Base-by-base conservation (phyloP, 2,888 invertebrate species). In the Loripinus fragilis region DNA sequence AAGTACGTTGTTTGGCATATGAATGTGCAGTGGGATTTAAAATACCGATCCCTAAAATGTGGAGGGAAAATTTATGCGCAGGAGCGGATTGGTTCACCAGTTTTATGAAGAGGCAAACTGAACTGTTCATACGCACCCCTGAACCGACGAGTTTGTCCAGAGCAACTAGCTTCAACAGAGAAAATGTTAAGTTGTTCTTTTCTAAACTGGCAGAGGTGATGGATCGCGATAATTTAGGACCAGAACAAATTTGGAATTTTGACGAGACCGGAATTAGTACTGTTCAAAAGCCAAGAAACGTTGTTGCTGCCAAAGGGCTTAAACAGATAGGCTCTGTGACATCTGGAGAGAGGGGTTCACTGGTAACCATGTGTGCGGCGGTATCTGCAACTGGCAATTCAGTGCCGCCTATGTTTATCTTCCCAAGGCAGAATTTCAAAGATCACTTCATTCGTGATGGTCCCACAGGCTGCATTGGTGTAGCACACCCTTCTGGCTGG, bases 401-500 rank as follows among this genome's bases (percentile, higher is more conserved):
- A 1, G n/a, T 83, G 5, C 85, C 81, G 38, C 85, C 83, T 17
- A 77, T 83, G 67, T 41, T 74, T 2, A 71, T 83, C 0, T 85
- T 85, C 25, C 80, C 80, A 8, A 20, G 79, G 38, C 60, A n/a
- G 15, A 48, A 80, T 12, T 81, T 52, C n/a, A 71, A 70, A 28
- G 74, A 73, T 50, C 69, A 68, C 23, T 80, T 81, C 38, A 35
- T 78, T 17, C 35, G 67, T 25, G 72, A 73, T 42, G 74, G 68
- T 3, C 74, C 77, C 12, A 35, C 67, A 25, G 71, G 76, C 12
- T 66, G 78, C 30, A 65, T 78, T 28, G 80, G 80, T 15, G 25
- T 30, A 38, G 71, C 72, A 20, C 67, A 74, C 71, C 45, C 17
- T 20, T 72, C 79, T 60, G 91, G 91, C 0, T 92, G 91, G 92